Conservation (phyloP, 2,888 invertebrate genomes). For the Drosophila hamatofila region DNA sequence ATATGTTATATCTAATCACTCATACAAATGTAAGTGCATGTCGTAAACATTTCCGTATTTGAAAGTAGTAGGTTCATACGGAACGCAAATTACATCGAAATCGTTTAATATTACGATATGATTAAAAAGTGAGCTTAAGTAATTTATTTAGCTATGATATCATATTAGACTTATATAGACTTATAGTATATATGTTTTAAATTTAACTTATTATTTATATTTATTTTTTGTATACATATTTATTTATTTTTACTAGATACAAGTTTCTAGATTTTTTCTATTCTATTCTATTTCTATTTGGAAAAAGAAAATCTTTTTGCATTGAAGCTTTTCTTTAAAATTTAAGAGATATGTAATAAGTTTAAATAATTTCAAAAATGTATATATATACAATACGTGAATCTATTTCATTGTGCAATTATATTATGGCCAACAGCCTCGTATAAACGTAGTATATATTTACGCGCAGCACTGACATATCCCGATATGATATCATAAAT, state of each 20-base stretch:
- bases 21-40: constrained; percentile 26
- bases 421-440: neutral
- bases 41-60: constrained; percentile 45
- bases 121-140: neutral
- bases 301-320: too few relatives aligned
- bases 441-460: constrained; percentile 13
- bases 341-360: too few relatives aligned
- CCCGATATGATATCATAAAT: constrained; percentile 21
- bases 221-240: neutral
- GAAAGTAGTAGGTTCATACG: constrained; percentile 26
- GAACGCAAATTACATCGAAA: constrained; percentile 11
- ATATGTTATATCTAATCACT: constrained; percentile 45
- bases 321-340: too few relatives aligned
- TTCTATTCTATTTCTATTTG: neutral
- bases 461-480: constrained; percentile 4
- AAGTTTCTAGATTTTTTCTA: neutral
- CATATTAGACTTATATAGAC: neutral
- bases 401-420: neutral
- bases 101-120: neutral
- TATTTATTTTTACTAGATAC: neutral
- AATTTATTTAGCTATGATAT: neutral
- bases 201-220: neutral
- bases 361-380: too few relatives aligned
- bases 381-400: too few relatives aligned
- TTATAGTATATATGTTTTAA: too few relatives aligned